phyloP scores from a whole-genome alignment of 2,888 invertebrate genomes.

The Carabus problematicus region DNA sequence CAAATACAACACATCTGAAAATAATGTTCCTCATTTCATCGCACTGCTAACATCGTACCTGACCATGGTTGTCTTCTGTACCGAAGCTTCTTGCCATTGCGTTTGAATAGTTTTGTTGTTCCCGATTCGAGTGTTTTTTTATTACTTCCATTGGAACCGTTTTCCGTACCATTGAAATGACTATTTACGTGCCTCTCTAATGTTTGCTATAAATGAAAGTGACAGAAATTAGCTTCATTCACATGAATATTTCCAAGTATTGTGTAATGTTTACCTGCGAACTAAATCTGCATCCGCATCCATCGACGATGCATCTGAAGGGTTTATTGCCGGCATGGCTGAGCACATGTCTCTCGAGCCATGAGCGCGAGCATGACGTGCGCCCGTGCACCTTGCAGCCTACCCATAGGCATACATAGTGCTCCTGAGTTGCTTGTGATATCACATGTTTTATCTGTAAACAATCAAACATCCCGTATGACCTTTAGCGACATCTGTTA shows the following conservation, averaged over 20 bases:
- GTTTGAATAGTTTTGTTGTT: conserved; percentile 79
- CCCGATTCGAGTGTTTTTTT: conserved; percentile 79
- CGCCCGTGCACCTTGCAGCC: conserved; percentile 94
- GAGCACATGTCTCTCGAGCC: conserved; percentile 92
- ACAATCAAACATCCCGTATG: not conserved
- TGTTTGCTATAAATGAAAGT: conserved; percentile 57
- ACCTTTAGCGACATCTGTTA: not conserved
- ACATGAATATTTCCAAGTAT: not conserved
- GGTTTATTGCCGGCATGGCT: conserved; percentile 92
- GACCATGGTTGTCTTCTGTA: conserved; percentile 89
- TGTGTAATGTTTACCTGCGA: conserved; percentile 73
- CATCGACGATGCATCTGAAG: conserved; percentile 94
- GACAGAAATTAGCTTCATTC: too few relatives aligned
- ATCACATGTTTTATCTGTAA: conserved; percentile 82
- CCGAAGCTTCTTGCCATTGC: conserved; percentile 88
- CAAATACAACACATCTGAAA: conserved; percentile 10
- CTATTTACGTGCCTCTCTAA: conserved; percentile 93
- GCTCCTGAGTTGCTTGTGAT: conserved; percentile 82
- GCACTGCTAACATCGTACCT: conserved; percentile 65
- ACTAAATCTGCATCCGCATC: conserved; percentile 87
- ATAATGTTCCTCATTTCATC: not conserved
- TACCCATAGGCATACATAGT: conserved; percentile 90
- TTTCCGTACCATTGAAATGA: conserved; percentile 79
- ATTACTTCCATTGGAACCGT: conserved; percentile 64
- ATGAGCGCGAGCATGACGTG: conserved; percentile 89